Evolutionary conservation across 2,797 vertebrate species (phyloP).

Genomic region (Catamblyrhynchus diadema): DNA sequence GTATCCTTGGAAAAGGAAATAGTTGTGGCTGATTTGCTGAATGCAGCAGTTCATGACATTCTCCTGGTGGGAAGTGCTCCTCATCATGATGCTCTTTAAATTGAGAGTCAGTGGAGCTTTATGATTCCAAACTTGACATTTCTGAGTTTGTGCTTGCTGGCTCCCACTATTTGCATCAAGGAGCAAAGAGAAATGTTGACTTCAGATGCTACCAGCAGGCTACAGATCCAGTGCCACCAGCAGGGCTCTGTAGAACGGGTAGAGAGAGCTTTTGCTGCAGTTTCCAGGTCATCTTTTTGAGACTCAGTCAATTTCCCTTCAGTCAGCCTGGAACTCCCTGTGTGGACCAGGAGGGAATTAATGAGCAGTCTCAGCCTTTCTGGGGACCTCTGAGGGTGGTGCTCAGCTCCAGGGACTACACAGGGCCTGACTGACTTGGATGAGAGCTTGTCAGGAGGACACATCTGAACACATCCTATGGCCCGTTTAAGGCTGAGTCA

Average conservation of each 20-base stretch:
- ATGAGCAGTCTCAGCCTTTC: not conserved
- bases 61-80: not conserved
- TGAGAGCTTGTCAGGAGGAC: not conserved
- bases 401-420: not conserved
- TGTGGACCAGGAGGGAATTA: not conserved
- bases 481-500: not conserved
- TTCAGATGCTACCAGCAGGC: not conserved
- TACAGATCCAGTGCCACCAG: not conserved
- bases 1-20: not conserved
- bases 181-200: not conserved
- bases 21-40: not conserved
- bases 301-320: not conserved
- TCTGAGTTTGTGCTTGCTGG: not conserved
- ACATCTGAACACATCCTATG: fast-evolving
- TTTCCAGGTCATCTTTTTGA: not conserved
- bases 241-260: not conserved
- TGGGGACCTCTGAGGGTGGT: not conserved
- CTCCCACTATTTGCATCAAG: not conserved
- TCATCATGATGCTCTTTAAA: not conserved
- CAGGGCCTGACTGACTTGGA: not conserved
- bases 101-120: not conserved
- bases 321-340: not conserved
- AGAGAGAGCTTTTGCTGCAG: not conserved
- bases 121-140: not conserved
- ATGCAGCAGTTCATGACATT: not conserved